These are phyloP conservation scores for Mesopsocus fuscifrons DNA, from an alignment of 2,888 invertebrate genomes.

Conservation along the genomic window DNA sequence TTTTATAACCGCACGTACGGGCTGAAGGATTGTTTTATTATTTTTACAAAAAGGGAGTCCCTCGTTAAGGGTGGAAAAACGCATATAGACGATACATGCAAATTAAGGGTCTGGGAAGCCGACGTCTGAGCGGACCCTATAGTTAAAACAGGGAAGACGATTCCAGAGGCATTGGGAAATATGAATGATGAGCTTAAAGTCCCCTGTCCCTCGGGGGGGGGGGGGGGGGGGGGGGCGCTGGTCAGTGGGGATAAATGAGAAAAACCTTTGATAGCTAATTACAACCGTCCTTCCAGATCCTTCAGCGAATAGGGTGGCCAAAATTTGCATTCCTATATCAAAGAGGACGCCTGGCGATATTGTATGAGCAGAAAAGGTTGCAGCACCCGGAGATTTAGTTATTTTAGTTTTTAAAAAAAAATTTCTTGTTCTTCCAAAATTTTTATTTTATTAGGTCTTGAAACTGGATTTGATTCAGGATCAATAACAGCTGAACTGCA, in stretches of 20 bases:
- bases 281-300: not conserved
- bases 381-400: no score
- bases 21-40: no score
- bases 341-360: no score
- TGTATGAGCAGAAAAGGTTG: no score
- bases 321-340: not conserved
- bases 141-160: not conserved
- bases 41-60: no score
- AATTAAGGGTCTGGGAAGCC: not conserved
- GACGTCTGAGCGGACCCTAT: not conserved
- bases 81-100: not conserved
- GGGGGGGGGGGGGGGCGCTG: not conserved
- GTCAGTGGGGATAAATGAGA: not conserved
- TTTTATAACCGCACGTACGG: no score
- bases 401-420: no score
- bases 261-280: conserved; percentile 10
- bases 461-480: no score
- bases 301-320: not conserved
- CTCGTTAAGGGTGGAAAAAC: not conserved
- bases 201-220: not conserved
- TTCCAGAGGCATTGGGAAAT: not conserved
- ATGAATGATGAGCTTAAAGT: not conserved
- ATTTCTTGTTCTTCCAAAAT: no score
- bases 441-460: no score
- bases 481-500: no score